A percentile compares a stretch with the other conserved stretches of the same genome.
Evolutionary conservation across 2,113 vertebrate genomes (phyloP).

Genomic region (Microtus pennsylvanicus): DNA sequence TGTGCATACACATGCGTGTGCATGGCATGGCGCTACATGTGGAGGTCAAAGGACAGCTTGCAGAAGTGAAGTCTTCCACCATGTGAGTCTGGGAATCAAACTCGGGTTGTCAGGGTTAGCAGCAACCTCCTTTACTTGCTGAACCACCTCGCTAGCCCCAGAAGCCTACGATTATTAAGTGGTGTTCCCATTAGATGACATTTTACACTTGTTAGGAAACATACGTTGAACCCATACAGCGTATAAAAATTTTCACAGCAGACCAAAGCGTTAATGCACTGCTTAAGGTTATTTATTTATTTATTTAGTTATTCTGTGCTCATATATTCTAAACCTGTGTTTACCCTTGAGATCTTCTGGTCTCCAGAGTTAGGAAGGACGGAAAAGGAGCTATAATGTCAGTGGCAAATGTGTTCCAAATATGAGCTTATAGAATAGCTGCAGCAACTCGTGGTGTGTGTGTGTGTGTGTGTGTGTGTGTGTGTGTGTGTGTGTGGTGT

Average conservation of each 20-base stretch:
- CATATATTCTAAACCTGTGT: background rate
- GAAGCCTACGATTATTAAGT: background rate
- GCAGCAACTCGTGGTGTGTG: background rate
- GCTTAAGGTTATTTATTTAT: background rate
- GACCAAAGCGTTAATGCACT: background rate
- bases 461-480: background rate
- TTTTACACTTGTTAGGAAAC: constrained; percentile 7
- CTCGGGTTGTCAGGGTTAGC: background rate
- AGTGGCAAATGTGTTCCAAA: background rate
- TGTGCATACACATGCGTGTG: too few species aligned
- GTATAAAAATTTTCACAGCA: background rate
- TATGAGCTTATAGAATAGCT: background rate
- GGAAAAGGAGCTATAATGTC: background rate
- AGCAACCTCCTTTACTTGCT: background rate
- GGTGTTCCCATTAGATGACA: background rate
- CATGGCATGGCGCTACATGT: background rate
- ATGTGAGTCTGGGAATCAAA: background rate
- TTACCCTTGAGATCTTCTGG: background rate
- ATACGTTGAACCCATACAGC: background rate
- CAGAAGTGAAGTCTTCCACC: background rate
- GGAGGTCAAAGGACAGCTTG: background rate
- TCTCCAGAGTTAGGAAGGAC: background rate
- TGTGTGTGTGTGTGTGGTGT: background rate
- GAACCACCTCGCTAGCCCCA: background rate
- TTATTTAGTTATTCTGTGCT: background rate